phyloP scores from a whole-genome alignment of 2,113 vertebrate species.

The Otis tarda region DNA sequence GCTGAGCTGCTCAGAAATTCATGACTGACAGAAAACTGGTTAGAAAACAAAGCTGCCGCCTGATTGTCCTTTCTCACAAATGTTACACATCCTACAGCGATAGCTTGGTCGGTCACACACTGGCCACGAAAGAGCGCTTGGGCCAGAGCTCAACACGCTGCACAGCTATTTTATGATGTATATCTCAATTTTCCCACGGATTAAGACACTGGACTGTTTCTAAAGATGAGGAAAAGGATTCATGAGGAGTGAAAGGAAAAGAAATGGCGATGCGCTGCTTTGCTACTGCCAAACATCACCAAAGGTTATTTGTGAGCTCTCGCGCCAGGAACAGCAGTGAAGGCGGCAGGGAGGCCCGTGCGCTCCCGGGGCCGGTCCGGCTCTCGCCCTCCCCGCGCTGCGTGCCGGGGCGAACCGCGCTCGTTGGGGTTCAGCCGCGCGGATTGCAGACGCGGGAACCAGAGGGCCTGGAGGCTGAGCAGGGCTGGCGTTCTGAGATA shows the following conservation, averaged over 20 bases:
- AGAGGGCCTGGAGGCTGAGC: background rate
- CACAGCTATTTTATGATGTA: background rate
- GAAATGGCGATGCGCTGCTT: background rate
- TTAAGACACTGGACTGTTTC: background rate
- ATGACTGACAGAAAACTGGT: background rate
- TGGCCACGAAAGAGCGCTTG: background rate
- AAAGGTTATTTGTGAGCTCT: background rate
- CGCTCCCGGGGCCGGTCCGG: background rate
- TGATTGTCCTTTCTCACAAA: background rate
- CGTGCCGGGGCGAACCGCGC: accelerated
- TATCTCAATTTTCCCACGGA: background rate
- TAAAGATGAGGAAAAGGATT: background rate
- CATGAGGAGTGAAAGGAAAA: background rate
- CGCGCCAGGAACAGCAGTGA: background rate
- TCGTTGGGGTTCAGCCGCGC: accelerated
- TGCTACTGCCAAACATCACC: background rate
- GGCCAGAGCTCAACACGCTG: background rate
- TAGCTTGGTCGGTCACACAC: background rate
- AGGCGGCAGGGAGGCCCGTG: background rate
- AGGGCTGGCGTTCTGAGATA: background rate
- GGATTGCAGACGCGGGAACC: background rate
- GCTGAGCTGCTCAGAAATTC: background rate
- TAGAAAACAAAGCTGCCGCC: background rate
- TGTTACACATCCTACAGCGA: background rate
- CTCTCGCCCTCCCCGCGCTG: too few species aligned